These are phyloP conservation scores for Ceriagrion tenellum DNA, from an alignment of 2,888 invertebrate species.

Conservation along the genomic window DNA sequence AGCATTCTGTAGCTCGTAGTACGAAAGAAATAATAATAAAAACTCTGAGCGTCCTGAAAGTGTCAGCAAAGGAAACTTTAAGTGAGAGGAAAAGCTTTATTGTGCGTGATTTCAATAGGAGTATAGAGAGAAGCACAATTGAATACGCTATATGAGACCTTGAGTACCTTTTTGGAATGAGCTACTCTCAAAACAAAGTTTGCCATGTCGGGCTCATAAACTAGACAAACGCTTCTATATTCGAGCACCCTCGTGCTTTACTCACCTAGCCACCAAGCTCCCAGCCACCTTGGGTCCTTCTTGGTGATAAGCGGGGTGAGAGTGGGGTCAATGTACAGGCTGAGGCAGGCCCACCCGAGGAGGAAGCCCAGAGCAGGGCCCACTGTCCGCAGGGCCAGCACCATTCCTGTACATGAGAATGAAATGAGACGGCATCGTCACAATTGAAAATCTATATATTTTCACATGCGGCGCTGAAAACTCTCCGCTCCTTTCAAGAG, in stretches of 20 bases:
- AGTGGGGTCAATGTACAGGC: conserved; percentile 82
- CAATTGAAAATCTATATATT: background rate
- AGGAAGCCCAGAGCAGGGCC: conserved; percentile 83
- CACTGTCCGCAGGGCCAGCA: conserved; percentile 79
- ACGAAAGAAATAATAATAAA: too few relatives aligned
- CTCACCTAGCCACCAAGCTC: conserved; percentile 88
- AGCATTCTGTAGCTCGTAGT: too few relatives aligned
- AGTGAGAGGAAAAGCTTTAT: too few relatives aligned
- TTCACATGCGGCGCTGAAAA: background rate
- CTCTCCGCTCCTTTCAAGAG: background rate
- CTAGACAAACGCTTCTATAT: too few relatives aligned
- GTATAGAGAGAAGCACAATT: too few relatives aligned
- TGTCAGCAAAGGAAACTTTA: too few relatives aligned
- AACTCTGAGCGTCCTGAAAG: too few relatives aligned
- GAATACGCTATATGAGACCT: too few relatives aligned
- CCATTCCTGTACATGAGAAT: conserved; percentile 76
- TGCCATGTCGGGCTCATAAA: too few relatives aligned
- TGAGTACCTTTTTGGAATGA: too few relatives aligned
- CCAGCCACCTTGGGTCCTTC: conserved; percentile 85
- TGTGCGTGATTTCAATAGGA: too few relatives aligned
- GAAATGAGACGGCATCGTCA: background rate
- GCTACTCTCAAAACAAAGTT: too few relatives aligned
- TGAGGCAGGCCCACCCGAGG: conserved; percentile 79
- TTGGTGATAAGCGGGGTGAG: conserved; percentile 82
- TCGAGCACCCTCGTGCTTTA: background rate